Percentiles rank a stretch among this genome's conserved stretches.
These are phyloP conservation scores for Nannobrachium achirus DNA, from an alignment of 2,113 vertebrate species.

Conservation along the genomic window DNA sequence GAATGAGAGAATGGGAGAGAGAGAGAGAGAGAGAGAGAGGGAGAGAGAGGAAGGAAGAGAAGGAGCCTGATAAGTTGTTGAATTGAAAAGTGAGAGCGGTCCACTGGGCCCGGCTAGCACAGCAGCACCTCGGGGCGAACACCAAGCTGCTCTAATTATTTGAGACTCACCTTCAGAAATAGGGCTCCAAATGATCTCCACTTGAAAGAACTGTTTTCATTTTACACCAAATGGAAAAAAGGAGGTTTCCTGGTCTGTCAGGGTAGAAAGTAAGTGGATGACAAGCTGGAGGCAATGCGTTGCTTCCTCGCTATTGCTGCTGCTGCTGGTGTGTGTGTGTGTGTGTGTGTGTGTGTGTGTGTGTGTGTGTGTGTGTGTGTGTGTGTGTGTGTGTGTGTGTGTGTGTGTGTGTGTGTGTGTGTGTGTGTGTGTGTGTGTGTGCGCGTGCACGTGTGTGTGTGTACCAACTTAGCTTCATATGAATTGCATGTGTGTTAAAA, in stretches of 20 bases:
- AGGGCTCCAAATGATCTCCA: slow-evolving; percentile 51
- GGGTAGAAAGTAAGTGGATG: slow-evolving; percentile 42
- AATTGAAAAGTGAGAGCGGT: slow-evolving; percentile 21
- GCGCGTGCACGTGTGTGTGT: background rate
- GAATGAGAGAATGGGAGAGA: background rate
- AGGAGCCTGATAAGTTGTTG: background rate
- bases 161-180: slow-evolving; percentile 53
- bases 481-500: slow-evolving; percentile 16
- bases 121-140: slow-evolving; percentile 30
- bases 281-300: slow-evolving; percentile 54
- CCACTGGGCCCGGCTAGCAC: slow-evolving; percentile 28
- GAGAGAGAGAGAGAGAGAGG: background rate
- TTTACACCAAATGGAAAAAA: slow-evolving; percentile 60
- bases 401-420: background rate
- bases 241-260: slow-evolving; percentile 34
- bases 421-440: slow-evolving; percentile 8
- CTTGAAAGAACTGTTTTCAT: slow-evolving; percentile 67
- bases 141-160: slow-evolving; percentile 53
- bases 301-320: slow-evolving; percentile 29
- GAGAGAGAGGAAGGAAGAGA: background rate
- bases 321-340: slow-evolving; percentile 31
- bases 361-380: background rate
- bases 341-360: slow-evolving; percentile 22
- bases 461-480: slow-evolving; percentile 7
- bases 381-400: background rate